Evolutionary conservation across 2,113 vertebrate genomes (phyloP).

Genomic region (Mustelus asterias): DNA sequence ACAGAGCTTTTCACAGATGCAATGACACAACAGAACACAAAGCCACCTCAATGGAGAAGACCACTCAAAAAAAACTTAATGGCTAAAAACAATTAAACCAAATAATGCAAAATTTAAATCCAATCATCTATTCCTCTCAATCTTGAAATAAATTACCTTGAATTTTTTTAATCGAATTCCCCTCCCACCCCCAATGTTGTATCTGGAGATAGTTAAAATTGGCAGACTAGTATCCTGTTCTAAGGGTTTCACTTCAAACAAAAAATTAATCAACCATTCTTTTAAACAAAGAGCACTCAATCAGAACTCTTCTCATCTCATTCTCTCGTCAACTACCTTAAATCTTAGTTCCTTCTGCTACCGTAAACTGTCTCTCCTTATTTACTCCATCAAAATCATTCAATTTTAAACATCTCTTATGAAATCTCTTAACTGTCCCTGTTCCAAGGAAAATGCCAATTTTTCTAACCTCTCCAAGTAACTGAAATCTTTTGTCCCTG

Average conservation of each 20-base stretch:
- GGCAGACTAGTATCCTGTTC: no score
- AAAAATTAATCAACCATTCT: no score
- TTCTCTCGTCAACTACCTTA: no score
- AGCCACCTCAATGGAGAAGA: not conserved
- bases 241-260: not conserved
- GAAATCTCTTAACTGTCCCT: not conserved
- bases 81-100: not conserved
- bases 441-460: not conserved
- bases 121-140: not conserved
- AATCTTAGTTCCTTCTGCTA: not conserved
- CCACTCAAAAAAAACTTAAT: not conserved
- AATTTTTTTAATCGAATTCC: not conserved
- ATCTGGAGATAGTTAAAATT: no score
- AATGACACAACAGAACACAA: not conserved
- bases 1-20: not conserved
- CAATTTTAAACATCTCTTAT: not conserved
- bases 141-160: not conserved
- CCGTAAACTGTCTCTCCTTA: not conserved
- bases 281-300: no score
- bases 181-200: no score
- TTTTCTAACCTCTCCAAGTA: no score
- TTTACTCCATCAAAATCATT: not conserved
- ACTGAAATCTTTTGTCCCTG: no score
- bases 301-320: no score
- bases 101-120: not conserved